Evolutionary conservation across 2,113 vertebrate genomes (phyloP), one percentile per base, ranked within the genome.

Genomic region (Oxyura jamaicensis): DNA sequence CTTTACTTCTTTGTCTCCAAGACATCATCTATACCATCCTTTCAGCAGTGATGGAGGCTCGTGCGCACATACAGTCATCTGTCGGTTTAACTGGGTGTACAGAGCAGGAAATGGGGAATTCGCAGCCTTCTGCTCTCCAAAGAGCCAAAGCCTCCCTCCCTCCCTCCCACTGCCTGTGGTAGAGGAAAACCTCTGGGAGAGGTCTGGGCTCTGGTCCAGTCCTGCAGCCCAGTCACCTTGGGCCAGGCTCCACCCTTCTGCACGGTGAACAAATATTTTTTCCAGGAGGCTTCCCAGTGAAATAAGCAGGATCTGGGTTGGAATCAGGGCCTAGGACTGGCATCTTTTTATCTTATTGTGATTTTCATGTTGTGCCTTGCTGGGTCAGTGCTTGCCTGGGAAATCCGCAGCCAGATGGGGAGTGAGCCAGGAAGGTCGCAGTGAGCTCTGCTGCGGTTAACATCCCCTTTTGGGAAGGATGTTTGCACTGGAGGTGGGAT

Each of bases 101-200:
- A 22, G 58, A 23, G 44, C 62, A 89, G 93, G 66, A 31, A 91
- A 93, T 55, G 63, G 91, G 88, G 92, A 94, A 95, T 92, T 89
- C 41, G 53, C 93, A 84, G 86, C 88, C 95, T 95, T 88, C 95
- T 96, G 96, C 74, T 97, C 92, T 86, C 86, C 63, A 3, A 75
- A 90, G 92, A 92, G 73, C 73, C 55, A 93, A 69, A 29, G 10
- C 33, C 56, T 52, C 31, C 68, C 36, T 71, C 58, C n/a, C 33
- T 88, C 67, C 41, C 41, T 41, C 41, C 68, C 39, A 84, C 88
- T 68, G 66, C 66, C 83, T 92, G 66, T 68, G 52, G 39, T 20
- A n/a, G 67, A 83, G 44, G 31, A 50, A 86, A 87, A 62, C 86
- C 92, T 79, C 92, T 91, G 95, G 77, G 86, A 85, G 77, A 79